Evolutionary conservation across 64 coral and sea anemone genomes (phyloP).

Genomic region (Anthopleura sola): DNA sequence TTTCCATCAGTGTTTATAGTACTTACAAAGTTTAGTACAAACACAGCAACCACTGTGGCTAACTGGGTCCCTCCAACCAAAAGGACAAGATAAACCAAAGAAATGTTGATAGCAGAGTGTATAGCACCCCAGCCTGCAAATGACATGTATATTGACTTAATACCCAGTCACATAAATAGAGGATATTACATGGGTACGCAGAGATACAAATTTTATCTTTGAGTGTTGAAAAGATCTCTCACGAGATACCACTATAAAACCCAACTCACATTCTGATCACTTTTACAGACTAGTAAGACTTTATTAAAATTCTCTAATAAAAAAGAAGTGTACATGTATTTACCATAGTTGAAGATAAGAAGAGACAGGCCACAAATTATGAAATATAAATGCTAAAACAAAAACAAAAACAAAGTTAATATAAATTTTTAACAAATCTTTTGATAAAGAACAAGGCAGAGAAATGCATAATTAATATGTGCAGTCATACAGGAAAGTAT

Average conservation of each 20-base stretch:
- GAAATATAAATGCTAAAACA: neutral
- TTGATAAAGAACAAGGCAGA: neutral
- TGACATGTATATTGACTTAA: neutral
- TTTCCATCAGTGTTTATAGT: neutral
- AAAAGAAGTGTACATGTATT: neutral
- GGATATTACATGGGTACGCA: neutral
- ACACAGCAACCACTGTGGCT: conserved; percentile 12
- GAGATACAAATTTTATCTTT: neutral
- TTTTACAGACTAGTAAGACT: too few species aligned
- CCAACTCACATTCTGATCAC: too few species aligned
- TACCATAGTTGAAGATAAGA: conserved; percentile 1
- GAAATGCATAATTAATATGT: too few species aligned
- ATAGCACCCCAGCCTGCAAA: conserved; percentile 39
- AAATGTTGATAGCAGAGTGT: conserved; percentile 47
- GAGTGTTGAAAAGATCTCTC: too few species aligned
- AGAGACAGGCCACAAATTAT: neutral
- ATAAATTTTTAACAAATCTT: neutral
- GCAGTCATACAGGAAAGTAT: too few species aligned
- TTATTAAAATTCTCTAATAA: neutral
- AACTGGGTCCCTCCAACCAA: conserved; percentile 33
- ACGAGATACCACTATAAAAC: too few species aligned
- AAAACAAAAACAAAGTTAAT: neutral
- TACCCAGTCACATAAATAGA: neutral
- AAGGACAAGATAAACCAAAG: conserved; percentile 19
- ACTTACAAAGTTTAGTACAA: conserved; percentile 56